These are phyloP conservation scores for Dendrocincla tyrannina DNA, from an alignment of 2,797 vertebrate genomes.

Conservation along the genomic window DNA sequence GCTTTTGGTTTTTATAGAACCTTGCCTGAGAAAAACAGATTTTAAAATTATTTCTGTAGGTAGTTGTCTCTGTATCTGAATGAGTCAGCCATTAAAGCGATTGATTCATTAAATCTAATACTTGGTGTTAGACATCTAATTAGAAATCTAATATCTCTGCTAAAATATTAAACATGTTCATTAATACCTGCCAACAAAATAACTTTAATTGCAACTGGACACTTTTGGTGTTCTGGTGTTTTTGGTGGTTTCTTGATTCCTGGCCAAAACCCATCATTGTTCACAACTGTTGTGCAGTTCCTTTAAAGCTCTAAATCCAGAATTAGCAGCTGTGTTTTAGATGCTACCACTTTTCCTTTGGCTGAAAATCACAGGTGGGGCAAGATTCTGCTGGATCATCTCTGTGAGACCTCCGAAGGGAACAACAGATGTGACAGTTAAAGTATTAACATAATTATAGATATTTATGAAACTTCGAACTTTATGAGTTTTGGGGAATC, in stretches of 20 bases:
- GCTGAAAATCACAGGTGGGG: background rate
- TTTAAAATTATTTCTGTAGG: background rate
- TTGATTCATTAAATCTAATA: constrained; percentile 5
- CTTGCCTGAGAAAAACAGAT: background rate
- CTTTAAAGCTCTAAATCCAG: background rate
- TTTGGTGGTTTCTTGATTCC: background rate
- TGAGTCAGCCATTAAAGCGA: background rate
- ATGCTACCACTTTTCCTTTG: background rate
- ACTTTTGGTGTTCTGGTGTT: no score
- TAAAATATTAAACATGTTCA: constrained; percentile 21
- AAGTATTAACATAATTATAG: background rate
- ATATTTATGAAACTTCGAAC: background rate
- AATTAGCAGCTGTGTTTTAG: background rate
- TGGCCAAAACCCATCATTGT: background rate
- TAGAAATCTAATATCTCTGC: background rate
- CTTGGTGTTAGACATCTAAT: background rate
- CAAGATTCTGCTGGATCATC: background rate
- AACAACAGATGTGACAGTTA: background rate
- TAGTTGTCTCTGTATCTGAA: background rate
- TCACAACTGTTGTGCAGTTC: background rate
- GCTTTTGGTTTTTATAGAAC: background rate
- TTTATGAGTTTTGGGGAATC: background rate
- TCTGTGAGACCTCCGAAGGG: background rate
- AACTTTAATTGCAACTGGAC: background rate
- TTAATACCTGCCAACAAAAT: constrained; percentile 15